Evolutionary conservation across 2,797 vertebrate species (phyloP).

Genomic region (Zalophus californianus): DNA sequence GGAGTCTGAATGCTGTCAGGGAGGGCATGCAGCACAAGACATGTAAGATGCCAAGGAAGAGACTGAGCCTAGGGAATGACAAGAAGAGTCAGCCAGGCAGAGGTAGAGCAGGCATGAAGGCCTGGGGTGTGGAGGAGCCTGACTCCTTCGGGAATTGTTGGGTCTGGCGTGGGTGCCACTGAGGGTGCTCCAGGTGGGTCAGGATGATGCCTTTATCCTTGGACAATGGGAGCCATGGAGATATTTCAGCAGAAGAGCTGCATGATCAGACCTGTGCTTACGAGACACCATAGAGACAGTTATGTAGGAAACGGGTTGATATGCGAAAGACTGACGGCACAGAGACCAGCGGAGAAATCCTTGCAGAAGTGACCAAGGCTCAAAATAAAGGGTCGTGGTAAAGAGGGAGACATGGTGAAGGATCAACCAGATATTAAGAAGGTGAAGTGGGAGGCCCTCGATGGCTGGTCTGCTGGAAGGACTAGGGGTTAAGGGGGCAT

Average conservation of each 20-base stretch:
- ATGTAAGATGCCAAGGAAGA: background rate
- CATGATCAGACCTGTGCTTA: background rate
- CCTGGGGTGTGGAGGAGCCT: background rate
- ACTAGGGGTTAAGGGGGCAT: no score
- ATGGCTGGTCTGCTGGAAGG: background rate
- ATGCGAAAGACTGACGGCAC: no score
- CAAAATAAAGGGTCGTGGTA: background rate
- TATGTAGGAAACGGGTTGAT: background rate
- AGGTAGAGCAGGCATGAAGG: background rate
- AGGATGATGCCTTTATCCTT: background rate
- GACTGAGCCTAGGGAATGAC: background rate
- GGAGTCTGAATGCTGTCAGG: background rate
- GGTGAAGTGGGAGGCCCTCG: background rate
- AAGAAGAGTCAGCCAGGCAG: background rate
- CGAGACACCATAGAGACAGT: background rate
- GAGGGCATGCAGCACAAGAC: background rate
- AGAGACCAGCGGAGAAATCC: background rate
- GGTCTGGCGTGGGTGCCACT: no score
- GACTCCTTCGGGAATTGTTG: background rate
- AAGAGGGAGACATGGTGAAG: background rate
- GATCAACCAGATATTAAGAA: background rate
- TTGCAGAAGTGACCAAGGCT: background rate
- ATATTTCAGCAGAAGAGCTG: background rate
- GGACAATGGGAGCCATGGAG: background rate
- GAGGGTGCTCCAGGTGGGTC: rapidly evolving